Conservation (phyloP, 2,113 vertebrate species). For the Dipodomys merriami region DNA sequence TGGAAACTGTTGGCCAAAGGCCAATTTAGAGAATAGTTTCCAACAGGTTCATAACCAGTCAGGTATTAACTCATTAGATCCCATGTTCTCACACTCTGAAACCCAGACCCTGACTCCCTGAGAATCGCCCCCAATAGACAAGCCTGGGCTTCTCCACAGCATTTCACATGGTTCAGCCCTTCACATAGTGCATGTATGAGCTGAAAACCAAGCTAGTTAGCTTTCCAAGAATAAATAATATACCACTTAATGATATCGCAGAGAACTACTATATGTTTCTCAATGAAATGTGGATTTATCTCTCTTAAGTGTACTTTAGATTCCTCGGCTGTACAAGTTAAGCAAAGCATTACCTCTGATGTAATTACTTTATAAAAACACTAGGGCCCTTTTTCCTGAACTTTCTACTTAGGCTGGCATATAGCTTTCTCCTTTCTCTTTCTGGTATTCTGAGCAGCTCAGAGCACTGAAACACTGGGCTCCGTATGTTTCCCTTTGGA, state of each 20-base stretch:
- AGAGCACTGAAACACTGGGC: constrained; percentile 49
- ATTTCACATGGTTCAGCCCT: constrained; percentile 31
- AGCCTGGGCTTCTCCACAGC: not conserved
- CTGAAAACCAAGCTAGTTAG: constrained; percentile 30
- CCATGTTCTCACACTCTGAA: not conserved
- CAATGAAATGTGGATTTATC: constrained; percentile 70
- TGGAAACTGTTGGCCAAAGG: constrained; percentile 57
- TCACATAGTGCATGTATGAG: constrained; percentile 40
- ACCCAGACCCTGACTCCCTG: constrained; percentile 18
- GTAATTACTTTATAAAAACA: constrained; percentile 60
- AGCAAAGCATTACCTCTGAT: constrained; percentile 74
- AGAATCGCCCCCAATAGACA: not conserved
- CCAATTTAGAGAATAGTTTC: constrained; percentile 54
- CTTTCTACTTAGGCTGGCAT: constrained; percentile 64
- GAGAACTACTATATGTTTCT: constrained; percentile 58
- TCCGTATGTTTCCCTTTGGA: constrained; percentile 67
- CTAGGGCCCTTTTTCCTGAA: constrained; percentile 66
- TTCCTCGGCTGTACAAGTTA: constrained; percentile 71
- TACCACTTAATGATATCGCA: constrained; percentile 53
- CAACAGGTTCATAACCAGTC: not conserved
- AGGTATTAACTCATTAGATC: constrained; percentile 39
- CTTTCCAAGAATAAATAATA: constrained; percentile 71
- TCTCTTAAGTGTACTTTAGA: constrained; percentile 72
- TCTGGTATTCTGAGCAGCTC: constrained; percentile 45
- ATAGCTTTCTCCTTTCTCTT: constrained; percentile 48